Evolutionary conservation across 2,888 invertebrate genomes (phyloP), one percentile per base, ranked within the genome.

Genomic region (Tipula unca): DNA sequence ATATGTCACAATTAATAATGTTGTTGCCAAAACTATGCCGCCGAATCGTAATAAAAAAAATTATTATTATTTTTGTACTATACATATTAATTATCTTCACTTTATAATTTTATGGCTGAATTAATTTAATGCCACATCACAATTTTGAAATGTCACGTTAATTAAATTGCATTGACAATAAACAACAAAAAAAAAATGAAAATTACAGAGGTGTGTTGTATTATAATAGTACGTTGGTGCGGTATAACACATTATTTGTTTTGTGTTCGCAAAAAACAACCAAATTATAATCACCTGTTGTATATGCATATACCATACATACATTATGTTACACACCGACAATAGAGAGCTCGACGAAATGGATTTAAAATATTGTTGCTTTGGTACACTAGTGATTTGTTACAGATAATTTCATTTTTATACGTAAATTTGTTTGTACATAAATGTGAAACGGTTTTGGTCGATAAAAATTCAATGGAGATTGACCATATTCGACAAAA

Each of bases 81-180:
- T 69, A 69, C 25, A 69, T 69, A 69, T 69, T 69, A 69, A 69
- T 69, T 69, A 69, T 69, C 69, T 69, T 69, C 69, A 69, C 69
- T 69, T 69, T 69, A 69, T 25, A 69, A 69, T 69, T 69, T 69
- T 69, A 69, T 69, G 69, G 69, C 69, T 69, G 69, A 69, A 69
- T 69, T 69, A 69, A 69, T 69, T 69, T 69, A 69, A 69, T 69
- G 69, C 69, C 69, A 69, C 69, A 69, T 69, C 69, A 69, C 69
- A 69, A 25, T 69, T 69, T 69, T 13, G 10, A 69, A 69, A 69
- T 69, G 69, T 69, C 69, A 69, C 69, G 69, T 69, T 69, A 69
- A 69, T 69, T 69, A 69, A 69, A 69, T 69, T 69, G 69, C 69
- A 69, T 69, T 69, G 69, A 69, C 69, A 69, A 69, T 25, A 69